Conservation (phyloP, 2,797 vertebrate genomes). For the Hybognathus amarus region DNA sequence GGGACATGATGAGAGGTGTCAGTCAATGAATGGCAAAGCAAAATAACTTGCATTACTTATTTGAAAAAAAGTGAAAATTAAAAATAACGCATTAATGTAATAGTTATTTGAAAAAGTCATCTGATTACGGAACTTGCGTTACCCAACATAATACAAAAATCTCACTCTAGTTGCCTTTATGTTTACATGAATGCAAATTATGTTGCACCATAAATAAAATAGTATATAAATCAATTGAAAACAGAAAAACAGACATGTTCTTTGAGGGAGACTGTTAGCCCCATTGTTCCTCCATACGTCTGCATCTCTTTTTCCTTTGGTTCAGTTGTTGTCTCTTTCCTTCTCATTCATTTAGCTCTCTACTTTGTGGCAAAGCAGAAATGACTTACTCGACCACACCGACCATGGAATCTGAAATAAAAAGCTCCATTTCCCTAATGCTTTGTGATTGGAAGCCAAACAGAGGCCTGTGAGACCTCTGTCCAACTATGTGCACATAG, state of each 20-base stretch:
- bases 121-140: not conserved
- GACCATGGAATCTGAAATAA: conserved; percentile 71
- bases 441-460: conserved; percentile 67
- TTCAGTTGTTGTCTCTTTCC: conserved; percentile 29
- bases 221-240: not conserved
- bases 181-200: not conserved
- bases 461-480: conserved; percentile 55
- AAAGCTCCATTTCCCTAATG: conserved; percentile 65
- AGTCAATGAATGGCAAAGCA: too few relatives aligned
- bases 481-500: conserved; percentile 56
- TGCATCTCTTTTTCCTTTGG: conserved; percentile 8
- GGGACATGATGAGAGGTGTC: too few relatives aligned
- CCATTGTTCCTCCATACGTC: not conserved
- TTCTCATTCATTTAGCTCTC: conserved; percentile 42
- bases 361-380: conserved; percentile 58
- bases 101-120: not conserved
- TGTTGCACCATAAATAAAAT: not conserved
- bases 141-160: not conserved
- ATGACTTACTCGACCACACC: conserved; percentile 65
- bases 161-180: not conserved
- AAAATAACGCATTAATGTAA: not conserved
- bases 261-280: not conserved
- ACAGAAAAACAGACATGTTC: not conserved
- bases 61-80: not conserved
- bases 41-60: not conserved